Evolutionary conservation across 37 sponge, comb jelly and placozoan genomes (phyloP), one percentile per base, ranked within the genome.

Genomic region (Dysidea cf. avara): DNA sequence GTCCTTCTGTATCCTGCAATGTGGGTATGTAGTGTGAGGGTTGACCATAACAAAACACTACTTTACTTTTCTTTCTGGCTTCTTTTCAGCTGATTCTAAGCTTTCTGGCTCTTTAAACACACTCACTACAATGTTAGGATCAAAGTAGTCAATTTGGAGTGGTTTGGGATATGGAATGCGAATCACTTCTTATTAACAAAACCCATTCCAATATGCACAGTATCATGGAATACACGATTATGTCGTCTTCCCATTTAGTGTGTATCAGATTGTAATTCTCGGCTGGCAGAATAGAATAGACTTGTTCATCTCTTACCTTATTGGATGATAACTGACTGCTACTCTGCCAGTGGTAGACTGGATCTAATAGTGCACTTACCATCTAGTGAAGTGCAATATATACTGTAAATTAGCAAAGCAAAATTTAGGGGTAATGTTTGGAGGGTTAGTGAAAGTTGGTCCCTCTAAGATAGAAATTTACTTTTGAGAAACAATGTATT

Each of bases 231-330:
- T 99, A 96, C 85, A 79, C 95, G 22, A 99, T 95, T 68, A 99
- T 80, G 31, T 92, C 79, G 64, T 95, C 85, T 48, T 92, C 94
- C 99, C 99, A 99, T 22, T 74, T 51, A 2, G 52, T 53, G 52
- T 87, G 80, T 25, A 87, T 46, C 13, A 99, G 75, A 13, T 88
- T 85, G n/a, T 78, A 56, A 61, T 99, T 92, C 35, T 95, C 87
- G 9, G 88, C 66, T 2, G 92, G 90, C 53, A 98, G 89, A 48
- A 98, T 83, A 6, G 99, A 92, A 39, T 74, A 60, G 22, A 28
- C 53, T 37, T 26, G 22, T 0, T 61, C 66, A 35, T 64, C 69
- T 13, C 18, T 50, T 56, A 54, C 22, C 30, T 38, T 55, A 35
- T 7, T 28, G 61, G 61, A 32, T 32, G 33, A 43, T 43, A 43